Evolutionary conservation across 2,888 invertebrate species (phyloP), one percentile per base, ranked within the genome.

Genomic region (Barypeithes pellucidus): DNA sequence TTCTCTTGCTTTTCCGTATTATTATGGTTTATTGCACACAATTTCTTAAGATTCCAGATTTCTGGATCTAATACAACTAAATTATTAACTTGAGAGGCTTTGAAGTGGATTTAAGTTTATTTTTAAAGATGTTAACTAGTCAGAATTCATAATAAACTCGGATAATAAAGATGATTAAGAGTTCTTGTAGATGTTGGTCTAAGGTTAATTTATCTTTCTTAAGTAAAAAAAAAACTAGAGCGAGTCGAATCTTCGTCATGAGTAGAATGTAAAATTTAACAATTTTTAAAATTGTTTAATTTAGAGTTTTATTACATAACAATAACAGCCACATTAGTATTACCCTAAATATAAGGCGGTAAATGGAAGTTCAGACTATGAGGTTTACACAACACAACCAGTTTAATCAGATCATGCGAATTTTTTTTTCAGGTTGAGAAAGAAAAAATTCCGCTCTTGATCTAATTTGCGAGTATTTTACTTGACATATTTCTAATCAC

Each of bases 91-190:
- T 18, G 41, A 33, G 16, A n/a, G 12, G 33, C 63, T 67, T 67
- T 67, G 67, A 67, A 60, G 67, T 67, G 14, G 60, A 59, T 67
- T 67, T 59, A 59, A 36, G 24, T 67, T 67, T 67, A 67, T 67
- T 67, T 67, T 67, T 59, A 67, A 43, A 45, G 67, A 57, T 59
- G 59, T 67, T 47, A 47, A 67, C 20, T 52, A 41, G 22, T 18
- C 39, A 39, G 39, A 20, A 66, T 20, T 57, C 22, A 24, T 54
- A 39, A 66, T 66, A 66, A 66, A 66, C 57, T 24, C 24, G 0
- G 24, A 43, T 41, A 66, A 66, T 66, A 54, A 66, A 57, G 41
- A 54, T 66, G 66, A 66, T 39, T 66, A 57, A 57, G 16, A 9
- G 54, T 8, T 33, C 16, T 57, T 16, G 33, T 57, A 22, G 50